Base-by-base conservation (phyloP, 2,797 vertebrate species). In the Petrocephalus sullivani region DNA sequence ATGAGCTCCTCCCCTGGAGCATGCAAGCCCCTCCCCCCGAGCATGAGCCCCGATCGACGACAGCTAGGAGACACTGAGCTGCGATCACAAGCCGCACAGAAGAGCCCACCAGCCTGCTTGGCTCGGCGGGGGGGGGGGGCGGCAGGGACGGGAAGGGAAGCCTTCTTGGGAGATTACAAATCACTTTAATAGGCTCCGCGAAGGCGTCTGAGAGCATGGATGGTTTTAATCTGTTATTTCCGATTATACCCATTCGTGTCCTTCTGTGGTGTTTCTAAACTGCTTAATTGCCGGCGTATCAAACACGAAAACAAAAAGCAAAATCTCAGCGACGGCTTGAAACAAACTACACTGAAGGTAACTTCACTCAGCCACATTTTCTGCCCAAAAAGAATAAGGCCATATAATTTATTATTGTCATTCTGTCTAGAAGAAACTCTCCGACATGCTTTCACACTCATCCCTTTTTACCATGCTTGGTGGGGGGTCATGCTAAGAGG, bases 201-300 rank as follows among this genome's bases (percentile, higher is more conserved):
- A 88, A 46, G 21, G 78, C 10, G 61, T 23, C 84, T 86, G 61
- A 23, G 12, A 89, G 87, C 51, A 56, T 49, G 86, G 41, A 61
- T 21, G 57, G 82, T 58, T 60, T 49, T 37, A 71, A 88, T 86
- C 19, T 64, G 82, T 88, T 67, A 88, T n/a, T 88, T 16, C 16
- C 51, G 41, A 86, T 61, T 82, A 14, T 53, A 54, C 51, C 87
- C 37, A 56, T 88, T 88, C 54, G 78, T 57, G 51, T 57, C 85
- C 71, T 61, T 58, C 87, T 58, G 23, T 81, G 84, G 23, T 81
- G 49, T 53, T 37, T 21, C 64, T 78, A 75, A 88, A 88, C 28
- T 41, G 88, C 88, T 81, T 86, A 88, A 88, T 60, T 88, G 84
- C 83, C 84, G 86, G 81, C 23, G 64, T 86, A 84, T 58, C 84